Evolutionary conservation across 2,888 invertebrate genomes (phyloP).

Genomic region (Aleiodes alternator): DNA sequence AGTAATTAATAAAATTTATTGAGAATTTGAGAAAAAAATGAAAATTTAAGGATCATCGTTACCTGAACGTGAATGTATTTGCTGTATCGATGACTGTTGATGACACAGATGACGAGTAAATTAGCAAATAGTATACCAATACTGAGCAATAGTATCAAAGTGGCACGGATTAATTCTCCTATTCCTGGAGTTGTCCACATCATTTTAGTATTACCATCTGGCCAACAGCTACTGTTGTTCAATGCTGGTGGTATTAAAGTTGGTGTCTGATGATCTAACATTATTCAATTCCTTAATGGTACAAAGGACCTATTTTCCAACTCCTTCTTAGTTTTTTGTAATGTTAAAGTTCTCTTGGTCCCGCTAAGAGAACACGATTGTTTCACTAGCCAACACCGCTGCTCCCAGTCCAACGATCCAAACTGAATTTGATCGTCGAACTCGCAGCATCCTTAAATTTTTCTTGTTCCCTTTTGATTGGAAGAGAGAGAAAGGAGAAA

Average conservation of each 20-base stretch:
- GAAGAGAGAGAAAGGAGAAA: too few relatives aligned
- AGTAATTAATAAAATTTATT: neutral
- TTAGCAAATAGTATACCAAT: constrained; percentile 89
- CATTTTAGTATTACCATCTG: constrained; percentile 77
- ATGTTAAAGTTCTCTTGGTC: constrained; percentile 20
- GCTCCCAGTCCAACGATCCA: constrained; percentile 34
- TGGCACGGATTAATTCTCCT: constrained; percentile 85
- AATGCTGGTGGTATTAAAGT: constrained; percentile 87
- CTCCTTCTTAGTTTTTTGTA: neutral
- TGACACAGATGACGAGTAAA: constrained; percentile 86
- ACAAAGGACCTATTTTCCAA: neutral
- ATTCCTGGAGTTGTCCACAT: constrained; percentile 79
- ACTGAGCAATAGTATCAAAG: constrained; percentile 86
- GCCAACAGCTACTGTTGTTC: constrained; percentile 89
- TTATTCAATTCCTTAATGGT: constrained; percentile 68
- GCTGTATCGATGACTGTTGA: constrained; percentile 89
- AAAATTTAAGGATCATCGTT: constrained; percentile 53
- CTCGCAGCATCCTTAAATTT: constrained; percentile 24
- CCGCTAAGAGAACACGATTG: constrained; percentile 30
- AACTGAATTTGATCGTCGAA: constrained; percentile 26
- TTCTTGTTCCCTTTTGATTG: constrained; percentile 9
- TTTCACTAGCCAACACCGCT: constrained; percentile 29
- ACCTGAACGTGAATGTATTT: constrained; percentile 94
- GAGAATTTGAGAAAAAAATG: neutral
- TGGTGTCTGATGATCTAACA: constrained; percentile 83